phyloP scores from a whole-genome alignment of 1,140 invertebrate genomes.

The Trichonephila inaurata region DNA sequence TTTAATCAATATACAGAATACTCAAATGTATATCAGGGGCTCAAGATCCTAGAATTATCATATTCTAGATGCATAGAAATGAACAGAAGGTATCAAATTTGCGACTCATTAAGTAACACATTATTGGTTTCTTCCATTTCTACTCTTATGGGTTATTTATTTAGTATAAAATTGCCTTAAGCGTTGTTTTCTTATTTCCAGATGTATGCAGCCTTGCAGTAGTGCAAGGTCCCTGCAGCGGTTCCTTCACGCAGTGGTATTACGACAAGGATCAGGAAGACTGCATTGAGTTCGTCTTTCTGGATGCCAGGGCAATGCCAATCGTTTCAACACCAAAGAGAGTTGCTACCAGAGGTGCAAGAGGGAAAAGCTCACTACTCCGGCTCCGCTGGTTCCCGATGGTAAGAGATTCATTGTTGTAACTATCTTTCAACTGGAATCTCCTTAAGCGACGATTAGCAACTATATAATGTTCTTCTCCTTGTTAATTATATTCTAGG shows the following conservation, averaged over 20 bases:
- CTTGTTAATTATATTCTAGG: no score
- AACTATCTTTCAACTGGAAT: no score
- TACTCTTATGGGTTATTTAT: no score
- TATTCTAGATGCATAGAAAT: no score
- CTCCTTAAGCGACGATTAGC: no score
- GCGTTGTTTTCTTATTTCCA: conserved; percentile 78
- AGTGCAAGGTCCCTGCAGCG: conserved; percentile 87
- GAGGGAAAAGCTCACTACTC: conserved; percentile 79
- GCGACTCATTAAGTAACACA: no score
- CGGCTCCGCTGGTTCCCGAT: background rate
- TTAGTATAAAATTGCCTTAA: background rate
- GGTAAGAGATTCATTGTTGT: background rate
- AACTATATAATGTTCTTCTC: no score
- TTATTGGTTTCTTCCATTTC: no score
- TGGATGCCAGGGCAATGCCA: conserved; percentile 93
- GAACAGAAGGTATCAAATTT: no score
- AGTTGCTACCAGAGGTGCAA: conserved; percentile 90
- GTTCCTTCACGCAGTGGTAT: conserved; percentile 86
- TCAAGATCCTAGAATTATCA: no score
- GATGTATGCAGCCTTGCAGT: conserved; percentile 88
- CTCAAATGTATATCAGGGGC: no score
- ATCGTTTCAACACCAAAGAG: conserved; percentile 89
- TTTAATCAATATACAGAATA: no score
- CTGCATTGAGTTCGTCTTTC: conserved; percentile 90
- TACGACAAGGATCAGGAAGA: conserved; percentile 88